Evolutionary conservation across 2,888 invertebrate species (phyloP).

Genomic region (Drosophila atripex): DNA sequence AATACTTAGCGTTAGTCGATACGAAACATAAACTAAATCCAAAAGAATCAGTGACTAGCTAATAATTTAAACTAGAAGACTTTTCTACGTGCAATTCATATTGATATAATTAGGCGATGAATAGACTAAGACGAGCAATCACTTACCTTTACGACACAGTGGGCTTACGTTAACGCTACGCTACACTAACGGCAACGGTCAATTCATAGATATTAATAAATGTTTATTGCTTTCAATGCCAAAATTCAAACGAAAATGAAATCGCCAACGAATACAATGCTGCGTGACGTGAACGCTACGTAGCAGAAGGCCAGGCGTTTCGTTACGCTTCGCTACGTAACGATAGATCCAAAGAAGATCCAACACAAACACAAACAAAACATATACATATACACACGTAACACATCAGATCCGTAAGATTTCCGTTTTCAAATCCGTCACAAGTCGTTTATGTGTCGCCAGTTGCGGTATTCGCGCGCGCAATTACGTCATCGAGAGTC

Average conservation of each 20-base stretch:
- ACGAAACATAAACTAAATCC: not conserved
- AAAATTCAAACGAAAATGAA: constrained; percentile 82
- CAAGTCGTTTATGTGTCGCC: constrained; percentile 73
- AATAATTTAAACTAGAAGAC: constrained; percentile 23
- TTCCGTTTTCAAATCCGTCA: constrained; percentile 8
- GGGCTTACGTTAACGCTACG: constrained; percentile 53
- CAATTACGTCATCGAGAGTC: constrained; percentile 57
- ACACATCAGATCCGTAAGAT: constrained; percentile 3
- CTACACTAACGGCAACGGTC: constrained; percentile 53
- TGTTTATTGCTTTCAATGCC: constrained; percentile 79
- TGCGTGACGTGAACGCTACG: constrained; percentile 65
- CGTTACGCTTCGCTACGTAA: constrained; percentile 61
- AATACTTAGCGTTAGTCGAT: constrained; percentile 23
- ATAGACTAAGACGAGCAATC: constrained; percentile 53
- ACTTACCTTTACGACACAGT: constrained; percentile 45
- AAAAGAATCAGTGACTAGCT: not conserved
- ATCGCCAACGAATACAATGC: constrained; percentile 76
- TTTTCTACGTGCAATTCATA: constrained; percentile 67
- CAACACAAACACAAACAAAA: constrained; percentile 39
- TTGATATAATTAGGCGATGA: constrained; percentile 53
- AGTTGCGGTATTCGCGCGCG: constrained; percentile 71
- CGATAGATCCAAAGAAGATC: constrained; percentile 31
- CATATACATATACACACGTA: not conserved
- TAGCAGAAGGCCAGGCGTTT: constrained; percentile 55
- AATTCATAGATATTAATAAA: constrained; percentile 74